These are phyloP conservation scores for Plectropomus leopardus DNA, from an alignment of 2,113 vertebrate genomes.

Conservation along the genomic window DNA sequence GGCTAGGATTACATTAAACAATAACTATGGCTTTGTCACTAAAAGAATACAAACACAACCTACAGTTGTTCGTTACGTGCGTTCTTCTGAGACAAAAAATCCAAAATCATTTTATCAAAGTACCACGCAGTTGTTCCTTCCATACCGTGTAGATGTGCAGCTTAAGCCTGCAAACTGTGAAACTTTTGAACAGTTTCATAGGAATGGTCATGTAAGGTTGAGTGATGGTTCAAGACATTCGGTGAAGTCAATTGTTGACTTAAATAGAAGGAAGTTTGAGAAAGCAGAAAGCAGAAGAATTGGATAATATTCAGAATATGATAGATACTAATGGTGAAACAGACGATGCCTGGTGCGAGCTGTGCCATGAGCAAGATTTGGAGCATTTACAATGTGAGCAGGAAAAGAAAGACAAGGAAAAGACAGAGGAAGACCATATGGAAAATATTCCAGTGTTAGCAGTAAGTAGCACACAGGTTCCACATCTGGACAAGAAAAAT, in stretches of 20 bases:
- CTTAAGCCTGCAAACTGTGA: neutral
- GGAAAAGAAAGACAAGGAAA: neutral
- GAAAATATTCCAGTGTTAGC: neutral
- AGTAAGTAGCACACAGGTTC: neutral
- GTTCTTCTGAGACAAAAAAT: neutral
- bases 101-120: neutral
- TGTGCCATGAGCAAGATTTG: neutral
- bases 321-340: neutral
- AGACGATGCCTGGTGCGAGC: neutral
- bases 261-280: neutral
- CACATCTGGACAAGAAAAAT: neutral
- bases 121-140: neutral
- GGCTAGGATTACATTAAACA: neutral
- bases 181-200: neutral
- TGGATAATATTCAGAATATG: neutral
- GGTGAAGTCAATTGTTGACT: neutral
- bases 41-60: neutral
- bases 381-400: neutral
- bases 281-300: neutral
- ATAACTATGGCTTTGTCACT: neutral
- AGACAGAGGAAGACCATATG: neutral
- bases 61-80: neutral
- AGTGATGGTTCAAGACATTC: neutral
- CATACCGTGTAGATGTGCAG: neutral
- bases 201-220: neutral